These are phyloP conservation scores for Subacronicta megacephala DNA, from an alignment of 2,888 invertebrate species.

Conservation along the genomic window DNA sequence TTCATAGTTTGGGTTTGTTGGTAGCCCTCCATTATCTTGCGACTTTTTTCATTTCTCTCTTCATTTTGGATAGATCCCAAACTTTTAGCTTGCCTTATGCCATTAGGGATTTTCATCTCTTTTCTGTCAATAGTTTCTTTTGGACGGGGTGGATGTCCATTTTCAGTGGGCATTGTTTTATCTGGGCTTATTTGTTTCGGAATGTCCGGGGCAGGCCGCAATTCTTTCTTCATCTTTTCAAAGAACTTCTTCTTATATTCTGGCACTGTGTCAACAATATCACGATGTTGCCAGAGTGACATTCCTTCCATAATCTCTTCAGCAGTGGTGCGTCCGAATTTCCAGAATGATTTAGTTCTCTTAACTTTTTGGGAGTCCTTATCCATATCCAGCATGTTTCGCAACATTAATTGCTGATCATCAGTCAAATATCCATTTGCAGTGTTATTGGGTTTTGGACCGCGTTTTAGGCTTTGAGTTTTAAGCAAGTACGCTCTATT, in stretches of 20 bases:
- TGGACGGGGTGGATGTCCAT: constrained; percentile 65
- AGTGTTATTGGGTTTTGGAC: constrained; percentile 73
- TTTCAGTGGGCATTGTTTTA: constrained; percentile 68
- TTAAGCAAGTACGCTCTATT: constrained; percentile 83
- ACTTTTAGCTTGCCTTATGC: constrained; percentile 85
- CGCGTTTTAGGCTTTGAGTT: constrained; percentile 85
- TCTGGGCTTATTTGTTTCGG: constrained; percentile 75
- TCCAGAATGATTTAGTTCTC: constrained; percentile 96
- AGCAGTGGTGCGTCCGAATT: constrained; percentile 93
- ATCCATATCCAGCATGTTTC: constrained; percentile 88
- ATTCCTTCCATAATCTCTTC: constrained; percentile 95
- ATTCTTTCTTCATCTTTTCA: constrained; percentile 82
- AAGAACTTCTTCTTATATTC: constrained; percentile 87
- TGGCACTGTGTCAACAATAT: constrained; percentile 93
- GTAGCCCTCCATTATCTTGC: constrained; percentile 70
- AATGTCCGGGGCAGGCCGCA: constrained; percentile 81
- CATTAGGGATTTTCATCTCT: constrained; percentile 79
- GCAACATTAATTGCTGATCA: constrained; percentile 87
- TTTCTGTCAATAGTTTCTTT: constrained; percentile 86
- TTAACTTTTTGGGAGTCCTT: constrained; percentile 92
- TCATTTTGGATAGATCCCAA: constrained; percentile 85
- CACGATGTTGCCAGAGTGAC: constrained; percentile 96
- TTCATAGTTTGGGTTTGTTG: constrained; percentile 75
- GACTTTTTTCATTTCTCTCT: constrained; percentile 74
- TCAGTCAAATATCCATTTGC: constrained; percentile 88